These are phyloP conservation scores for Schizaphis graminum DNA, from an alignment of 2,888 invertebrate genomes.

Conservation along the genomic window DNA sequence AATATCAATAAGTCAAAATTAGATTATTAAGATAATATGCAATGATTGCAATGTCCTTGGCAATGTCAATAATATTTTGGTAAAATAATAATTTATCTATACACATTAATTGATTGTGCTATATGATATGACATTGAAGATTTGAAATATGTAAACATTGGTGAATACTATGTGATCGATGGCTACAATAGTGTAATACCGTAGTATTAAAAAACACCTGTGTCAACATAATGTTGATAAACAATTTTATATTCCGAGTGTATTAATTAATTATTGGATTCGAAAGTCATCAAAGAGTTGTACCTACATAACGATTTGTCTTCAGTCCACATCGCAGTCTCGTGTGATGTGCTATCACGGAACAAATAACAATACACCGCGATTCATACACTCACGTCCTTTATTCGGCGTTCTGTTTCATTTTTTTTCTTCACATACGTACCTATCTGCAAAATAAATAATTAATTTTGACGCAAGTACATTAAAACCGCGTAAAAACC, in stretches of 20 bases:
- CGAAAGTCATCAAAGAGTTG: background rate
- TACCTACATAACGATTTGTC: background rate
- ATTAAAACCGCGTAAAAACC: slow-evolving; percentile 21
- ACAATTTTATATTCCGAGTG: background rate
- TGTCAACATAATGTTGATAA: background rate
- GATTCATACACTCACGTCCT: background rate
- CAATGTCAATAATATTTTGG: background rate
- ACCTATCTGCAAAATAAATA: background rate
- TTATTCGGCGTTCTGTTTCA: background rate
- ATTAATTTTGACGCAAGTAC: background rate
- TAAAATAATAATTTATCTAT: background rate
- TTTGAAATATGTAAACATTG: background rate
- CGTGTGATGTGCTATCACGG: background rate
- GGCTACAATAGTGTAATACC: background rate
- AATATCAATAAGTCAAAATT: background rate
- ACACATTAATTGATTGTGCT: background rate
- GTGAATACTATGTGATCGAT: background rate
- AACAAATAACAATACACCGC: background rate
- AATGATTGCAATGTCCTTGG: background rate
- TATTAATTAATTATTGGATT: background rate
- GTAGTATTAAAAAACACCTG: background rate
- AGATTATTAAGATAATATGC: background rate
- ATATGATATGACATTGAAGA: background rate
- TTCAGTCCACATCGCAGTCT: background rate
- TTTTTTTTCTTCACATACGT: background rate